Evolutionary conservation across 2,888 invertebrate genomes (phyloP).

Genomic region (Torymus tubicola): DNA sequence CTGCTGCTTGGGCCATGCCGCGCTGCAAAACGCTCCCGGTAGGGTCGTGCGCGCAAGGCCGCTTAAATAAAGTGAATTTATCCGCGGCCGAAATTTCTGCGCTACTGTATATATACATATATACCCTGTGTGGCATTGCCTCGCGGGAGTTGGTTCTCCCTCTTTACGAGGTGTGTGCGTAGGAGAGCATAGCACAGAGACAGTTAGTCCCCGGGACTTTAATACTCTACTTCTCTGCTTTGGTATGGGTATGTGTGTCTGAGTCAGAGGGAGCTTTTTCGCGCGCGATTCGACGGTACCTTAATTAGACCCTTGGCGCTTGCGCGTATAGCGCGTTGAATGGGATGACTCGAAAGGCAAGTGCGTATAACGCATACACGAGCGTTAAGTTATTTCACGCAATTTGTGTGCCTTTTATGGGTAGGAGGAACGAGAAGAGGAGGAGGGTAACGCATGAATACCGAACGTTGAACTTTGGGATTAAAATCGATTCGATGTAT

Average conservation of each 20-base stretch:
- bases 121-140: too few relatives aligned
- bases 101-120: neutral
- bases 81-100: neutral
- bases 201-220: neutral
- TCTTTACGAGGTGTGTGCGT: too few relatives aligned
- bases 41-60: neutral
- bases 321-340: neutral
- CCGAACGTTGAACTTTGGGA: too few relatives aligned
- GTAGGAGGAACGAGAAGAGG: neutral
- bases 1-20: neutral
- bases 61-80: constrained; percentile 19
- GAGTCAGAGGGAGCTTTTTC: neutral
- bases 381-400: neutral
- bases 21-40: constrained; percentile 8
- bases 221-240: constrained; percentile 1
- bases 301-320: constrained; percentile 38
- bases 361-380: neutral
- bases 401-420: constrained; percentile 13
- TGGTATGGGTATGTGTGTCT: too few relatives aligned
- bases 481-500: neutral
- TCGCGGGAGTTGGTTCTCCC: too few relatives aligned
- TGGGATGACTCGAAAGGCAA: neutral
- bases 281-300: neutral
- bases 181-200: neutral
- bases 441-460: neutral